phyloP scores from a whole-genome alignment of 1,140 invertebrate species.

The Vanessa atalanta region DNA sequence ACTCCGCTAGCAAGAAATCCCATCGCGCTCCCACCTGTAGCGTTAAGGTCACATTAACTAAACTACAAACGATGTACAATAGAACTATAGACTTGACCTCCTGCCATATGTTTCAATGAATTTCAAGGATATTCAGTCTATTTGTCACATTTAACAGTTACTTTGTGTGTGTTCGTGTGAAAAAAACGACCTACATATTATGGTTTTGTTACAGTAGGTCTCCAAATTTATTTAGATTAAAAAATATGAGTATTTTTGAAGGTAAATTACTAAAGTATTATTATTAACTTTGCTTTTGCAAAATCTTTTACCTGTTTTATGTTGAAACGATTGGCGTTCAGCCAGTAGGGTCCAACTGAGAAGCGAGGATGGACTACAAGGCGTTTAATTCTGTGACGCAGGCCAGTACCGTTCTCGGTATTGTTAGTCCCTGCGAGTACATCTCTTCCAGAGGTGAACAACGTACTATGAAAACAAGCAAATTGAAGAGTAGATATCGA shows the following conservation, averaged over 20 bases:
- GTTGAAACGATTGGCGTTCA: conserved; percentile 52
- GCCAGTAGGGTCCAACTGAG: conserved; percentile 72
- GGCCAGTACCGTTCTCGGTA: conserved; percentile 54
- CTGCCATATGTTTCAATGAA: conserved; percentile 18
- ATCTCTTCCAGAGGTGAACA: conserved; percentile 60
- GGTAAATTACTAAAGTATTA: too few species aligned
- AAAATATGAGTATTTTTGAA: too few species aligned
- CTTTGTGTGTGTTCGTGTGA: too few species aligned
- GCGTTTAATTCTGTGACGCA: conserved; percentile 50
- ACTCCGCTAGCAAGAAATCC: conserved; percentile 68
- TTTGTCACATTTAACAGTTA: too few species aligned
- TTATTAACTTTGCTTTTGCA: too few species aligned
- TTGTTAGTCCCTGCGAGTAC: conserved; percentile 69
- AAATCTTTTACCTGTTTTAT: conserved; percentile 60
- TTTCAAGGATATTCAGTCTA: background rate
- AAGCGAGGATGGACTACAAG: conserved; percentile 65
- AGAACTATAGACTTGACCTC: conserved; percentile 9
- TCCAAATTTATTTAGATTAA: too few species aligned
- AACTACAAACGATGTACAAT: conserved; percentile 1
- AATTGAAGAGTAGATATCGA: background rate
- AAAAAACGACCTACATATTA: too few species aligned
- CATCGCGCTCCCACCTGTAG: conserved; percentile 64
- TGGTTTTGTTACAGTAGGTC: too few species aligned
- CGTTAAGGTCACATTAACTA: conserved; percentile 11
- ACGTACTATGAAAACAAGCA: conserved; percentile 53